Percentiles rank a stretch among this genome's conserved stretches.
phyloP scores from a whole-genome alignment of 2,797 vertebrate genomes.

The Enteromius paludinosus region DNA sequence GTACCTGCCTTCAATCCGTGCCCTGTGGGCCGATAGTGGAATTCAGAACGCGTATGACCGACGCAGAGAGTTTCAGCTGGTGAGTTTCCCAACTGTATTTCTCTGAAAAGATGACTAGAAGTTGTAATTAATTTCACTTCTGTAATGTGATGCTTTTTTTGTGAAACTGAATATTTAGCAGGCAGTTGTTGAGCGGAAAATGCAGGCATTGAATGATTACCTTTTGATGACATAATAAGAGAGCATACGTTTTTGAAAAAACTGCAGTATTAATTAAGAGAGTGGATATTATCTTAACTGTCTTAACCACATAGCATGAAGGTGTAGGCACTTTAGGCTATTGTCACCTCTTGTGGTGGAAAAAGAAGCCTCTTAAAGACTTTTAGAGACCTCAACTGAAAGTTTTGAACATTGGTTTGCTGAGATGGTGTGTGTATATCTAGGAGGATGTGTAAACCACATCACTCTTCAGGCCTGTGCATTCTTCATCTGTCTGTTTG shows the following conservation, averaged over 20 bases:
- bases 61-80: constrained; percentile 95
- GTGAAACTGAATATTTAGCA: not conserved
- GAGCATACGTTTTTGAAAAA: not conserved
- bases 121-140: not conserved
- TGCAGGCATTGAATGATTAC: not conserved
- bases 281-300: not conserved
- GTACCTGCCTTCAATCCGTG: constrained; percentile 85
- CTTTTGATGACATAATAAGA: not conserved
- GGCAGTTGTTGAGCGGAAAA: not conserved
- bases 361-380: not conserved
- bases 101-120: not conserved
- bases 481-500: constrained; percentile 9
- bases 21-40: constrained; percentile 89
- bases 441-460: constrained; percentile 48
- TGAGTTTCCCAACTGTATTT: constrained; percentile 70
- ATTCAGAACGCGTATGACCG: constrained; percentile 94
- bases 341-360: not conserved
- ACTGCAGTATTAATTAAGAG: not conserved
- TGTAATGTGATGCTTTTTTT: not conserved
- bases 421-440: constrained; percentile 39
- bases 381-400: constrained; percentile 16
- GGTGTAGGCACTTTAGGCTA: not conserved
- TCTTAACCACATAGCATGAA: not conserved
- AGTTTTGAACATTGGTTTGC: not conserved
- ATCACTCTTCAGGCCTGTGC: constrained; percentile 12